Conservation (phyloP, 2,888 invertebrate genomes). For the Zonitis immaculata region DNA sequence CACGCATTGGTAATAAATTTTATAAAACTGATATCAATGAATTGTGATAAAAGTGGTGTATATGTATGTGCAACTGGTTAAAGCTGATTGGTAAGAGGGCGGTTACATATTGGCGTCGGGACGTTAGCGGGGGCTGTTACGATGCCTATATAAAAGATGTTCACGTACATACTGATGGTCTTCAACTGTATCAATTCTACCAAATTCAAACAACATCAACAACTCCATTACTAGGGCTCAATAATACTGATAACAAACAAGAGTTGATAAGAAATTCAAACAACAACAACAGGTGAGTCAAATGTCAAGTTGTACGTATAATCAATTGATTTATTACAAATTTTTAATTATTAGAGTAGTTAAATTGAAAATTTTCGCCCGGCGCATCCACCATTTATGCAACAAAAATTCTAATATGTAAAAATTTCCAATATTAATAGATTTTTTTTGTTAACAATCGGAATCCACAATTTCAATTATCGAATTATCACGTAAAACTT, state of each 20-base stretch:
- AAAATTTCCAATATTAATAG: too few species aligned
- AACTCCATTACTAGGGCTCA: constrained; percentile 5
- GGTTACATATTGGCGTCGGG: constrained; percentile 23
- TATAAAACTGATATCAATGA: constrained; percentile 19
- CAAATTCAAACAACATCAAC: constrained; percentile 7
- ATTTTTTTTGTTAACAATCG: too few species aligned
- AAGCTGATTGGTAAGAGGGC: constrained; percentile 27
- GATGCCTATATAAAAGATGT: constrained; percentile 30
- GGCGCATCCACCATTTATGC: constrained; percentile 18
- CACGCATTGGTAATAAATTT: constrained; percentile 19
- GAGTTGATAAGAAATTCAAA: too few species aligned
- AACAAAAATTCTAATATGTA: too few species aligned
- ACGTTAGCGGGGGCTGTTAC: constrained; percentile 21
- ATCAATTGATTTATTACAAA: too few species aligned
- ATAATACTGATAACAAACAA: background rate
- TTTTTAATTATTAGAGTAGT: too few species aligned
- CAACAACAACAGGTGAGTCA: constrained; percentile 12
- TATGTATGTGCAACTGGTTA: constrained; percentile 17
- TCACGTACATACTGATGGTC: constrained; percentile 23
- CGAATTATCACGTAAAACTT: too few species aligned
- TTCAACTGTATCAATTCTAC: constrained; percentile 30
- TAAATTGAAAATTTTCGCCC: background rate
- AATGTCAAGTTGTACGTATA: too few species aligned
- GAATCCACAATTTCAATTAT: too few species aligned
- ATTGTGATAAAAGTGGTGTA: constrained; percentile 22